Base-by-base conservation (phyloP, 1,140 invertebrate genomes). In the Heliconius melpomene region DNA sequence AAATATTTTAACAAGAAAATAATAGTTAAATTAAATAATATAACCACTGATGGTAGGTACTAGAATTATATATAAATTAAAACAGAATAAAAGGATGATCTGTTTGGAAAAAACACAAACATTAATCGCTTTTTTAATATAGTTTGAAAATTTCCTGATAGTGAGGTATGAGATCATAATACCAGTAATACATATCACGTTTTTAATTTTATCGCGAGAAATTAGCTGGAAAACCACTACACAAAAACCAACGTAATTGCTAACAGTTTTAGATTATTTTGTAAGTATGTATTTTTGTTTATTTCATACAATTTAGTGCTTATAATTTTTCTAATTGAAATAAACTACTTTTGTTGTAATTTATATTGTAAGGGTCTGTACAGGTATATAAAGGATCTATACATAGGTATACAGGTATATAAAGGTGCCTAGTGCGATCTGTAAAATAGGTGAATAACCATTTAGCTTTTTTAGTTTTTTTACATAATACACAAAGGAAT, bases 151-250 rank as follows among this genome's bases (percentile, higher is more conserved):
- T 75, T 75, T 66, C 74, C 74, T 75, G 74, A 75, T 75, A 66
- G 32, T n/a, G 52, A 60, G 1, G n/a, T 75, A 57, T 75, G 74
- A 75, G 54, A 75, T 75, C 74, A 75, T 75, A 75, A 60, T 75
- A 75, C 74, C 29, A 75, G 74, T 57, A 60, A 75, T 1, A 66
- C 38, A 66, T 75, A 60, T 75, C 74, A 75, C 36, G 38, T 66
- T 75, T 23, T 66, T 66, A 26, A 66, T 66, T 26, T 66, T 66
- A 66, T 66, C 60, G n/a, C 60, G 60, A 66, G 60, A 66, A 60
- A 40, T 38, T 75, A 60, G 20, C 74, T 66, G n/a, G 74, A 75
- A 75, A 75, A 66, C 38, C 52, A 66, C 54, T 8, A 66, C 23
- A n/a, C n/a, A 66, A 29, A 66, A 66, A 66, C n/a, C 1, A 23